Evolutionary conservation across 2,888 invertebrate genomes (phyloP).

Genomic region (Hetaerina titia): DNA sequence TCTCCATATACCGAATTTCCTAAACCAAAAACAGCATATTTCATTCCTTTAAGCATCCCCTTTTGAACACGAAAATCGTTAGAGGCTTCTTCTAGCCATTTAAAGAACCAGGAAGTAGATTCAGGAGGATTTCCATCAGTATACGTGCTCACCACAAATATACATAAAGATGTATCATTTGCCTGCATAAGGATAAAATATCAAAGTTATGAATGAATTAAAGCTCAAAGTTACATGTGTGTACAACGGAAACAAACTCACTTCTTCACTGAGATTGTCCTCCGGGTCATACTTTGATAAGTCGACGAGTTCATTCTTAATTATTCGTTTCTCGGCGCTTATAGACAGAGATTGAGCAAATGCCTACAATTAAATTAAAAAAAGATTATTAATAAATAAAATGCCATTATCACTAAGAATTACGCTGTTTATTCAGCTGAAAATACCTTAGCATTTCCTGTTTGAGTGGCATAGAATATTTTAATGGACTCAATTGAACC

Average conservation of each 20-base stretch:
- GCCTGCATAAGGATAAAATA: not conserved
- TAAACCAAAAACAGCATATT: constrained; percentile 79
- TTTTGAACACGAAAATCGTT: constrained; percentile 79
- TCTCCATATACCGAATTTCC: constrained; percentile 79
- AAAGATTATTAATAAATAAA: not conserved
- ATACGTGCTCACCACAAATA: constrained; percentile 75
- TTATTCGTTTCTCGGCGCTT: not conserved
- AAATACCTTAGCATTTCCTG: constrained; percentile 47
- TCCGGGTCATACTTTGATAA: constrained; percentile 50
- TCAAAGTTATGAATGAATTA: not conserved
- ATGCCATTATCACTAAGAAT: not conserved
- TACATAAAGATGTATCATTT: constrained; percentile 38
- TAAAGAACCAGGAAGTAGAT: constrained; percentile 78
- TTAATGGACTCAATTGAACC: constrained; percentile 43
- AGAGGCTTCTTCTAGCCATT: constrained; percentile 79
- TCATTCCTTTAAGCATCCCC: constrained; percentile 76
- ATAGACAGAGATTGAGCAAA: constrained; percentile 42
- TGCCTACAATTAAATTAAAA: not conserved
- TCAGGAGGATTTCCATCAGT: constrained; percentile 78
- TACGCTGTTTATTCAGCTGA: not conserved
- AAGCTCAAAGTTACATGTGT: not conserved
- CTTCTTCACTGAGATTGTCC: constrained; percentile 43
- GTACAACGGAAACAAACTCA: not conserved
- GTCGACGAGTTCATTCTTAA: constrained; percentile 44
- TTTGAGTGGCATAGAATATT: constrained; percentile 57